Conservation (phyloP, 1,140 invertebrate species). For the Drosophila ercepeae region DNA sequence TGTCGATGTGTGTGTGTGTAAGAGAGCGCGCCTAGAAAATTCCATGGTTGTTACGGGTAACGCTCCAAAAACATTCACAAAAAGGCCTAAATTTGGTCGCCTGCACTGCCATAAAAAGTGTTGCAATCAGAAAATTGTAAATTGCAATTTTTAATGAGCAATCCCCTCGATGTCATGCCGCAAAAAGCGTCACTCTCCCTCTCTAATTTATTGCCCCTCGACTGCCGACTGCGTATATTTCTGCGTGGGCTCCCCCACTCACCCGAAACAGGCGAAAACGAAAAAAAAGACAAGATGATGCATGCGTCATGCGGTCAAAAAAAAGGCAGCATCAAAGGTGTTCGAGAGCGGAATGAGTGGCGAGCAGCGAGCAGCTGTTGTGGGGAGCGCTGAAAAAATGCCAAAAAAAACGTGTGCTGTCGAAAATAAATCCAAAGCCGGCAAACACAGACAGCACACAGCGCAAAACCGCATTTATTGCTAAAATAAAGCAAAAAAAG, state of each 20-base stretch:
- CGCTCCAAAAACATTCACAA: constrained; percentile 36
- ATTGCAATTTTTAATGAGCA: constrained; percentile 56
- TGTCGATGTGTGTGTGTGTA: constrained; percentile 18
- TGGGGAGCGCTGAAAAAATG: constrained; percentile 8
- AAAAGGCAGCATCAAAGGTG: constrained; percentile 50
- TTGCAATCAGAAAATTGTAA: constrained; percentile 68
- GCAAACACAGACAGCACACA: constrained; percentile 53
- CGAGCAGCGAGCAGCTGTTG: constrained; percentile 52
- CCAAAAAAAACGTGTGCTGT: constrained; percentile 45
- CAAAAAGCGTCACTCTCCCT: constrained; percentile 11
- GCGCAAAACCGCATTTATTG: not conserved
- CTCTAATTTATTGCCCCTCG: constrained; percentile 32
- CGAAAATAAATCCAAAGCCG: constrained; percentile 76
- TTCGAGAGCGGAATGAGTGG: constrained; percentile 11
- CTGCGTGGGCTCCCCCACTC: constrained; percentile 69
- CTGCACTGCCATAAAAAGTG: constrained; percentile 71
- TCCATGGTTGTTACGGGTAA: constrained; percentile 75
- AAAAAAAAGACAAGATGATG: constrained; percentile 28
- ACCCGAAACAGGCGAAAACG: constrained; percentile 19
- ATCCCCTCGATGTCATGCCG: not conserved
- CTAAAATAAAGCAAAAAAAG: not conserved
- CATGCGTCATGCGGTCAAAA: constrained; percentile 72
- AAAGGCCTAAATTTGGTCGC: constrained; percentile 70
- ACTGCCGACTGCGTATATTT: constrained; percentile 33
- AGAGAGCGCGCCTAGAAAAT: constrained; percentile 70